Conservation (phyloP, 1,140 invertebrate species). For the Tenebrio molitor region DNA sequence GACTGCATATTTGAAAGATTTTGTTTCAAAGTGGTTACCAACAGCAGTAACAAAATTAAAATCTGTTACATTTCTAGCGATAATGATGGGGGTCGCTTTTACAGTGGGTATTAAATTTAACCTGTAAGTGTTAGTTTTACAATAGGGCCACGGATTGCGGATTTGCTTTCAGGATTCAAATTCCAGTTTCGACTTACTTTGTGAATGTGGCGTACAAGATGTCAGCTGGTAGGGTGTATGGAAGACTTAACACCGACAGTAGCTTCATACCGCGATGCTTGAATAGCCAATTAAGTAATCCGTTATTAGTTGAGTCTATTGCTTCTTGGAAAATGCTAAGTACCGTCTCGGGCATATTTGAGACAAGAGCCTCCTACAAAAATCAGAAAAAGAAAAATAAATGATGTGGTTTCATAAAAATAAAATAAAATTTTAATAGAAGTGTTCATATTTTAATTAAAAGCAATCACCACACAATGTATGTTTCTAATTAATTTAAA, state of each 20-base stretch:
- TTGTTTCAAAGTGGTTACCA: constrained; percentile 51
- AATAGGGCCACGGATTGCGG: constrained; percentile 13
- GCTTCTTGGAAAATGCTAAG: constrained; percentile 91
- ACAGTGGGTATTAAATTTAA: constrained; percentile 46
- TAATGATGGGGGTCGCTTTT: constrained; percentile 48
- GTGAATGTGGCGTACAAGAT: constrained; percentile 85
- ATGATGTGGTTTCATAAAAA: constrained; percentile 54
- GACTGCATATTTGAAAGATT: constrained; percentile 38
- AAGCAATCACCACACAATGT: too few relatives aligned
- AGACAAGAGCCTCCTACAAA: constrained; percentile 85
- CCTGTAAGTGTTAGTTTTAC: constrained; percentile 48
- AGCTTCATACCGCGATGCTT: constrained; percentile 85
- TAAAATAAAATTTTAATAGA: background rate
- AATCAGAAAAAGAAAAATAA: constrained; percentile 53
- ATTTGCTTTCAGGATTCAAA: constrained; percentile 5
- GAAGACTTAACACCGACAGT: constrained; percentile 83
- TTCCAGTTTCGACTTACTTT: constrained; percentile 75
- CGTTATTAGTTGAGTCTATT: constrained; percentile 91
- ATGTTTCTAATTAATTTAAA: background rate
- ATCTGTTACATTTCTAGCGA: constrained; percentile 49
- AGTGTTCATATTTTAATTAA: too few relatives aligned
- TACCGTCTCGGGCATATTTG: constrained; percentile 87
- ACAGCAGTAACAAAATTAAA: constrained; percentile 49
- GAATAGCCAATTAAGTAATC: constrained; percentile 91
- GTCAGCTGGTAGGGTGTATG: constrained; percentile 88